Percentiles rank a stretch among this genome's conserved stretches.
Conservation (phyloP, 2,888 invertebrate genomes). For the Drosophila pseudotakahashii region DNA sequence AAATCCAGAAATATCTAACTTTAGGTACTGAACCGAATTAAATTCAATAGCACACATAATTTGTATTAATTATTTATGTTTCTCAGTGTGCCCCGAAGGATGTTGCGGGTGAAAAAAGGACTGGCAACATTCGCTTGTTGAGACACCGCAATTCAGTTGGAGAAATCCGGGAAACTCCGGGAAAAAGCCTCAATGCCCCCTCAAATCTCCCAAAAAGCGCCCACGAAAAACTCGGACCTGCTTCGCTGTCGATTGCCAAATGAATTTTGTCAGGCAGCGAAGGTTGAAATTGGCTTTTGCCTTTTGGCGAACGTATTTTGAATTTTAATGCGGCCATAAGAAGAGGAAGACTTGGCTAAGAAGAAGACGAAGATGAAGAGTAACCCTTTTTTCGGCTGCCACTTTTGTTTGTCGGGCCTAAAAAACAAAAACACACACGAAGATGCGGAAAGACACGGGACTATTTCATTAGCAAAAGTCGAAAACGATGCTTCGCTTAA, state of each 20-base stretch:
- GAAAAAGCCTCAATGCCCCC: too few species aligned
- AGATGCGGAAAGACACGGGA: conserved; percentile 24
- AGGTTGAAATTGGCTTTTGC: conserved; percentile 77
- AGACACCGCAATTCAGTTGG: conserved; percentile 14
- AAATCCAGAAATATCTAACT: too few species aligned
- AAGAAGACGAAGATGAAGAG: background rate
- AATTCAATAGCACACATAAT: background rate
- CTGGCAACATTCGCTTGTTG: conserved; percentile 44
- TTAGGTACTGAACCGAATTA: background rate
- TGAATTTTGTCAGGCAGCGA: conserved; percentile 71
- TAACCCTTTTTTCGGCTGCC: conserved; percentile 36
- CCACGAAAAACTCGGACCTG: conserved; percentile 19
- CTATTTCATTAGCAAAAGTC: conserved; percentile 72
- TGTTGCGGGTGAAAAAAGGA: conserved; percentile 29
- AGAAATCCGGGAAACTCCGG: conserved; percentile 27
- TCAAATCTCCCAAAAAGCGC: conserved; percentile 1
- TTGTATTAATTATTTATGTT: background rate
- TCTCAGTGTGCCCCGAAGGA: conserved; percentile 7
- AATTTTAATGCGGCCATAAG: conserved; percentile 65
- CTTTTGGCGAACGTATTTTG: conserved; percentile 74
- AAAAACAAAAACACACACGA: conserved; percentile 26
- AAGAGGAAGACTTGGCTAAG: conserved; percentile 2
- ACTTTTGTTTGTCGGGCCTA: conserved; percentile 19
- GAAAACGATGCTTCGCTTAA: conserved; percentile 32
- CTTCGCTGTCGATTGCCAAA: conserved; percentile 64